Percentiles rank a stretch among this genome's conserved stretches.
These are phyloP conservation scores for Epizoanthus stellaris DNA, from an alignment of 92 coral and sea anemone species.

Conservation along the genomic window DNA sequence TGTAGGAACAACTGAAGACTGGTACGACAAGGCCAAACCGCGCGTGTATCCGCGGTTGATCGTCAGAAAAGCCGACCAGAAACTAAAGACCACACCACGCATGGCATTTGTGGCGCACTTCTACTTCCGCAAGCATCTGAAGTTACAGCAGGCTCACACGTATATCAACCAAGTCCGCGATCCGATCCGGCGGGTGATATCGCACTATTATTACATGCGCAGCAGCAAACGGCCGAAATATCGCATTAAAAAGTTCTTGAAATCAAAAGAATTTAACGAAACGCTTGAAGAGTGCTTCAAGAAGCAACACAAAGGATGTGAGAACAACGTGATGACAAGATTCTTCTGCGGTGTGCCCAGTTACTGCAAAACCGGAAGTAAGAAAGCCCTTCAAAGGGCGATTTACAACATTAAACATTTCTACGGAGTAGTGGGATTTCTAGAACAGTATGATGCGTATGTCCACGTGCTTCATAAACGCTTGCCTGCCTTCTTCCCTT, in stretches of 20 bases:
- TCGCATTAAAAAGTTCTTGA: slow-evolving; percentile 63
- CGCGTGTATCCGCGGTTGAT: slow-evolving; percentile 79
- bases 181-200: slow-evolving; percentile 90
- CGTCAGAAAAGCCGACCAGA: slow-evolving; percentile 60
- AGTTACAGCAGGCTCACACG: slow-evolving; percentile 73
- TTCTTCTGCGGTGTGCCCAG: slow-evolving; percentile 91
- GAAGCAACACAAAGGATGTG: slow-evolving; percentile 85
- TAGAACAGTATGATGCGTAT: slow-evolving; percentile 76
- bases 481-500: slow-evolving; percentile 74
- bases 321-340: slow-evolving; percentile 84
- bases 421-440: slow-evolving; percentile 83
- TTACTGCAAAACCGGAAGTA: slow-evolving; percentile 75
- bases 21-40: slow-evolving; percentile 74
- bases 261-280: slow-evolving; percentile 74
- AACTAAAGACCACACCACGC: slow-evolving; percentile 57
- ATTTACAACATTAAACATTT: slow-evolving; percentile 74
- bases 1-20: slow-evolving; percentile 89
- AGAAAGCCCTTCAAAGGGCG: slow-evolving; percentile 76
- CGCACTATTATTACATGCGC: slow-evolving; percentile 87
- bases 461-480: slow-evolving; percentile 77
- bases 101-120: slow-evolving; percentile 89
- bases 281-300: slow-evolving; percentile 76
- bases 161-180: slow-evolving; percentile 95
- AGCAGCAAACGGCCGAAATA: slow-evolving; percentile 73
- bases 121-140: slow-evolving; percentile 77